Percentiles rank a stretch among this genome's conserved stretches.
phyloP scores from a whole-genome alignment of 2,888 invertebrate genomes.

The Diarsia brunnea region DNA sequence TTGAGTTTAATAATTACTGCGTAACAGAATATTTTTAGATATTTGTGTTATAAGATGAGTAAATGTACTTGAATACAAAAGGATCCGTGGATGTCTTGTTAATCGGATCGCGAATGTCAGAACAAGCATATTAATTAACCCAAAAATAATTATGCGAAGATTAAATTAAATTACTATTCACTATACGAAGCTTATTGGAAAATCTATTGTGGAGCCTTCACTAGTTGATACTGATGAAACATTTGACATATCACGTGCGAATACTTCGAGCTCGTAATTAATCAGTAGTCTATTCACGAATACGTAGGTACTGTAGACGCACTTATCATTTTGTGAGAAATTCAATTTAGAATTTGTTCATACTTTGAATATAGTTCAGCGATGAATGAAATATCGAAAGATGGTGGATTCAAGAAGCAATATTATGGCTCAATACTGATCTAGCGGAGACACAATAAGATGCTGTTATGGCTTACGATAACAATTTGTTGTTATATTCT shows the following conservation, averaged over 20 bases:
- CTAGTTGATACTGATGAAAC: constrained; percentile 61
- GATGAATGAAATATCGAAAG: constrained; percentile 10
- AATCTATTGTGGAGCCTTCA: constrained; percentile 62
- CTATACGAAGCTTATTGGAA: constrained; percentile 61
- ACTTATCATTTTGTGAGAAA: constrained; percentile 65
- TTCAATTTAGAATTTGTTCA: constrained; percentile 30
- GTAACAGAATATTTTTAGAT: not conserved
- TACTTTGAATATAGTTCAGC: constrained; percentile 6
- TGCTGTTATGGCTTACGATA: constrained; percentile 13
- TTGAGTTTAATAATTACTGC: constrained; percentile 15
- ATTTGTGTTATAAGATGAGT: not conserved
- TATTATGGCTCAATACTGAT: constrained; percentile 25
- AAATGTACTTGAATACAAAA: constrained; percentile 15
- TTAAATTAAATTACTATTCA: constrained; percentile 62
- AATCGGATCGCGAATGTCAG: constrained; percentile 37
- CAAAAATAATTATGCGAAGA: constrained; percentile 54
- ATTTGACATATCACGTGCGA: constrained; percentile 72
- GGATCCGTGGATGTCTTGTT: constrained; percentile 23
- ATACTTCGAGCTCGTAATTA: constrained; percentile 68
- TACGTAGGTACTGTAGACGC: constrained; percentile 67
- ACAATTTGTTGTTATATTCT: constrained; percentile 15
- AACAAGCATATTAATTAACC: constrained; percentile 51
- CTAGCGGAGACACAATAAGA: constrained; percentile 15
- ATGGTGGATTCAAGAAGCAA: constrained; percentile 17
- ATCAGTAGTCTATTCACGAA: constrained; percentile 73